These are phyloP conservation scores for Diploptera punctata DNA, from an alignment of 2,888 invertebrate genomes.

Conservation along the genomic window DNA sequence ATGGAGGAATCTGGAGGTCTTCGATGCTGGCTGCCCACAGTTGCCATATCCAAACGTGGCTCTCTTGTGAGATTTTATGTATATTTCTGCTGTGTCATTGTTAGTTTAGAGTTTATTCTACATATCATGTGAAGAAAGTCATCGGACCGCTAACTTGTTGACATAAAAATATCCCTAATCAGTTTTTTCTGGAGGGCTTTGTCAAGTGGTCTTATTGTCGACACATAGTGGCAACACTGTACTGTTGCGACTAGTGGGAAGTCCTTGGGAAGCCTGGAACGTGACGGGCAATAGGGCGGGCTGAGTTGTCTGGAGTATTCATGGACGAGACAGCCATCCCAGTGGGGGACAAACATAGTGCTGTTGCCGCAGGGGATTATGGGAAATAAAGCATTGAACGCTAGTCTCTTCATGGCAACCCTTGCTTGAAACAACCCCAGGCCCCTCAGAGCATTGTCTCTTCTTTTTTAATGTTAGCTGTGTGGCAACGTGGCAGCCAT, in stretches of 20 bases:
- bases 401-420: slow-evolving; percentile 36
- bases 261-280: slow-evolving; percentile 41
- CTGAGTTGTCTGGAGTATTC: slow-evolving; percentile 24
- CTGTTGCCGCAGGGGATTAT: slow-evolving; percentile 37
- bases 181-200: too few relatives aligned
- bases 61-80: not conserved
- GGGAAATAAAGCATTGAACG: slow-evolving; percentile 40
- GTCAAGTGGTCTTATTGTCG: too few relatives aligned
- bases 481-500: slow-evolving; percentile 42
- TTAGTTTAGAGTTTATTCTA: not conserved
- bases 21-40: slow-evolving; percentile 21
- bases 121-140: not conserved
- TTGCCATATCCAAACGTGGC: slow-evolving; percentile 39
- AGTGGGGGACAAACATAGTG: slow-evolving; percentile 28
- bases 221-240: slow-evolving; percentile 38
- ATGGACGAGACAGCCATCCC: slow-evolving; percentile 15
- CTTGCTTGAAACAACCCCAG: slow-evolving; percentile 38
- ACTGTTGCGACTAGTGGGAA: slow-evolving; percentile 33
- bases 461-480: slow-evolving; percentile 28
- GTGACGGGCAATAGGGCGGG: slow-evolving; percentile 39
- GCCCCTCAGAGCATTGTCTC: slow-evolving; percentile 35
- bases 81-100: slow-evolving; percentile 32
- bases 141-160: slow-evolving; percentile 26
- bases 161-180: slow-evolving; percentile 11
- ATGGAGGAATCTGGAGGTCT: slow-evolving; percentile 40